phyloP scores from a whole-genome alignment of 2,797 vertebrate genomes.

The Hirundo rustica region DNA sequence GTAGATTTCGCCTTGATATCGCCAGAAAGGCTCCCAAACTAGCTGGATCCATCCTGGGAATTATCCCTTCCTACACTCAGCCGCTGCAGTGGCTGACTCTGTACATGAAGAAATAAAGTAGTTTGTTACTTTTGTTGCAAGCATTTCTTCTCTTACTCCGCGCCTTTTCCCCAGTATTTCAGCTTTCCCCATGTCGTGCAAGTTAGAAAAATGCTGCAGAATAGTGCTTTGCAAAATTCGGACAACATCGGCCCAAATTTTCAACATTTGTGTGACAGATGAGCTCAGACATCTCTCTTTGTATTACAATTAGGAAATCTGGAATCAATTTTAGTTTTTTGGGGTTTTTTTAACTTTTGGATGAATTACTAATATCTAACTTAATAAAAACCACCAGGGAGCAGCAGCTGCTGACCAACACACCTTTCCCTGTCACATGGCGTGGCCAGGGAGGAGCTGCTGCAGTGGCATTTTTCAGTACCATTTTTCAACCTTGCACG shows the following conservation, averaged over 20 bases:
- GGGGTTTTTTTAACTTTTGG: background rate
- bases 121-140: background rate
- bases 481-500: background rate
- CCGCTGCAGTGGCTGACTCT: too few relatives aligned
- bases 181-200: background rate
- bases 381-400: background rate
- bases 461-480: background rate
- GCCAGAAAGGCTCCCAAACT: too few relatives aligned
- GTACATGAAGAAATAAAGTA: too few relatives aligned
- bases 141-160: background rate
- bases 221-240: background rate
- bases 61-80: too few relatives aligned
- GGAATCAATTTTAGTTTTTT: background rate
- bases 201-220: background rate
- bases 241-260: background rate
- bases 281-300: background rate
- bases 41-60: too few relatives aligned
- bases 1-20: too few relatives aligned
- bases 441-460: background rate
- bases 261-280: background rate
- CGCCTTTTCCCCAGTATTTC: background rate
- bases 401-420: background rate
- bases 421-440: fast-evolving
- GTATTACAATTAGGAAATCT: background rate
- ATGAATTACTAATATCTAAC: background rate